A percentile compares a stretch with the other conserved stretches of the same genome.
Evolutionary conservation across 2,797 vertebrate species (phyloP).

Genomic region (Macroramphosus scolopax): DNA sequence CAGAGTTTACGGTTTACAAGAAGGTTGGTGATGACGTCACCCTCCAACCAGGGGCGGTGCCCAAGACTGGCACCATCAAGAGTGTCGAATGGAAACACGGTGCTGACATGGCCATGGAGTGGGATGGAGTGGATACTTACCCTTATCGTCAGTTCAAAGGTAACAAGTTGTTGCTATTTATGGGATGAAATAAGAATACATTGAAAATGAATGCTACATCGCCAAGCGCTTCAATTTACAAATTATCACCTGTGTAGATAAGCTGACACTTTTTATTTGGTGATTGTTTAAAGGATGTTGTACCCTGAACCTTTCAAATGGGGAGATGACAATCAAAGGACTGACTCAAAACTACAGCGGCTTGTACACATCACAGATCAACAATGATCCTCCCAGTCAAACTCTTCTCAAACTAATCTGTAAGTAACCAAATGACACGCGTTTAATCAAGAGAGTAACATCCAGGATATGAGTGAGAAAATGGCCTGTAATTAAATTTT

Average conservation of each 20-base stretch:
- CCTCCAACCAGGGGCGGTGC: accelerated
- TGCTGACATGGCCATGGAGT: accelerated
- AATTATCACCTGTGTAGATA: neutral
- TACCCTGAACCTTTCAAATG: conserved; percentile 6
- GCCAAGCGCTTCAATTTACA: too few relatives aligned
- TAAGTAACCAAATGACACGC: conserved; percentile 34
- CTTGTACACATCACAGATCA: conserved; percentile 12
- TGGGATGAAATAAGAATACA: neutral
- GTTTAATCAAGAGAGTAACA: neutral
- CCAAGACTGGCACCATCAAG: accelerated
- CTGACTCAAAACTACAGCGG: accelerated
- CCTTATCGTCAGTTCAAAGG: neutral
- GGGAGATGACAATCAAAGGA: conserved; percentile 39
- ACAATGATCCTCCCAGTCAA: accelerated
- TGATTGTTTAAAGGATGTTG: conserved; percentile 1
- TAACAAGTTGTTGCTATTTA: conserved; percentile 11
- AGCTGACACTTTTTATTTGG: neutral
- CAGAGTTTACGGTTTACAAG: accelerated
- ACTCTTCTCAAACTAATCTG: conserved; percentile 19
- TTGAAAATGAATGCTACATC: too few relatives aligned
- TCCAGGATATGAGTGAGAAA: neutral
- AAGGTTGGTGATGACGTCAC: conserved; percentile 17
- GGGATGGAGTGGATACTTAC: accelerated
- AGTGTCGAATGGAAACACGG: conserved; percentile 20
- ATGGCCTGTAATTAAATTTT: neutral